Base-by-base conservation (phyloP, 1,140 invertebrate genomes). In the Apocrypta bakeri region DNA sequence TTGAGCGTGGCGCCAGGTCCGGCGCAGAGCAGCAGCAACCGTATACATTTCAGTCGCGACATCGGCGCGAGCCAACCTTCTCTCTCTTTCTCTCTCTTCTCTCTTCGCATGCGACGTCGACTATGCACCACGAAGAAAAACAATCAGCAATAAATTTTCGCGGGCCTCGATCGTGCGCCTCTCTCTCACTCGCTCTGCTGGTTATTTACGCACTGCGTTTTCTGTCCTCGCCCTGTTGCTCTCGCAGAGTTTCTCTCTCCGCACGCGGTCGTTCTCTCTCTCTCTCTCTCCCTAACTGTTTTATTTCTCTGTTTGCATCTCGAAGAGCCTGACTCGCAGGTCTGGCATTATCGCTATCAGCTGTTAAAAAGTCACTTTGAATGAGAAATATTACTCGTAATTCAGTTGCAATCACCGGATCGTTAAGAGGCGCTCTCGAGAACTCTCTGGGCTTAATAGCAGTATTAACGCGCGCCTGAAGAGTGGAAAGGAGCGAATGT, bases 1-100 rank as follows among this genome's bases (percentile, higher is more conserved):
- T 42, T 29, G 79, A 78, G 63, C 24, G 25, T 27, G 82, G 73
- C 76, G 82, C 82, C 61, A 71, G 48, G 48, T 48, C 48, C 48
- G 3, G 17, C 21, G 6, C 82, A 78, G 77, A 31, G 7, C 68
- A 29, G 63, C 82, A 81, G 73, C 40, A 74, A 48, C 82, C 83
- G 86, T 84, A 85, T 87, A 75, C 84, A 84, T 86, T 88, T 87
- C 85, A 87, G 84, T 72, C 85, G 71, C 71, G 82, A 84, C 78
- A 83, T 79, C 42, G 82, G 77, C 75, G 76, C 76, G 75, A 78
- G 73, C 48, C 79, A 12, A 31, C 42, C 37, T 25, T 37, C 68
- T 37, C 31, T 33, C 27, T 31, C 31, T 31, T 31, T 37, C 14
- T n/a, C 31, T 33, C 21, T 21, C 68, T 12, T 6, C 24, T 64